These are phyloP conservation scores for Gastrophysa polygoni DNA, from an alignment of 2,888 invertebrate genomes.

Conservation along the genomic window DNA sequence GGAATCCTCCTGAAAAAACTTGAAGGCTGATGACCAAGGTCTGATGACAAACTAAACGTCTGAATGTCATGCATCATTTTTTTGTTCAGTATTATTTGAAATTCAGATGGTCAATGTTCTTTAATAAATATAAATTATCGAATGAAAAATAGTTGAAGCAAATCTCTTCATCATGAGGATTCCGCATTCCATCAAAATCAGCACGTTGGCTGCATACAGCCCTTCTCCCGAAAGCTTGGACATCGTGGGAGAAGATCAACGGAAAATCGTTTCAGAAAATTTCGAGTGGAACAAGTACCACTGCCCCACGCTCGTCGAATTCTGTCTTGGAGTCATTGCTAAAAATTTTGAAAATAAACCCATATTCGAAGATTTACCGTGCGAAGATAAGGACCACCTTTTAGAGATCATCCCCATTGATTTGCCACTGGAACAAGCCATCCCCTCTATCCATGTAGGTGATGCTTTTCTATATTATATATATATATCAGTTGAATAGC, in stretches of 20 bases:
- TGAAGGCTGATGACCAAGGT: too few species aligned
- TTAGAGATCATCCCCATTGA: slow-evolving; percentile 67
- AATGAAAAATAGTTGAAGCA: too few species aligned
- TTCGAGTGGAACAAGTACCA: slow-evolving; percentile 62
- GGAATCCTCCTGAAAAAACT: too few species aligned
- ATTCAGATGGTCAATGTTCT: too few species aligned
- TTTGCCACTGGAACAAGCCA: slow-evolving; percentile 64
- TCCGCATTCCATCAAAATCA: slow-evolving; percentile 49
- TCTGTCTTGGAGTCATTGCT: slow-evolving; percentile 61
- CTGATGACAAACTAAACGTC: too few species aligned
- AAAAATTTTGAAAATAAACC: slow-evolving; percentile 62
- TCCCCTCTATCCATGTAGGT: slow-evolving; percentile 57
- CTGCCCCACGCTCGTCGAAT: slow-evolving; percentile 58
- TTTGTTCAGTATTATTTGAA: too few species aligned
- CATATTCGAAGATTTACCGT: slow-evolving; percentile 63
- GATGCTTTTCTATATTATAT: too few species aligned
- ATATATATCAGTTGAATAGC: too few species aligned
- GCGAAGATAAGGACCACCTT: slow-evolving; percentile 64
- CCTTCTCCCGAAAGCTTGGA: slow-evolving; percentile 50
- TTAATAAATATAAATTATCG: too few species aligned
- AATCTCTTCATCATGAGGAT: slow-evolving; percentile 38
- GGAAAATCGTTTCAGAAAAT: slow-evolving; percentile 61
- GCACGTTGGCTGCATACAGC: slow-evolving; percentile 59
- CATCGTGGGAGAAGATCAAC: slow-evolving; percentile 53
- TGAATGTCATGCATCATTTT: too few species aligned